Percentiles rank a stretch among this genome's conserved stretches.
Conservation (phyloP, 2,797 vertebrate species). For the Sebastes minor region DNA sequence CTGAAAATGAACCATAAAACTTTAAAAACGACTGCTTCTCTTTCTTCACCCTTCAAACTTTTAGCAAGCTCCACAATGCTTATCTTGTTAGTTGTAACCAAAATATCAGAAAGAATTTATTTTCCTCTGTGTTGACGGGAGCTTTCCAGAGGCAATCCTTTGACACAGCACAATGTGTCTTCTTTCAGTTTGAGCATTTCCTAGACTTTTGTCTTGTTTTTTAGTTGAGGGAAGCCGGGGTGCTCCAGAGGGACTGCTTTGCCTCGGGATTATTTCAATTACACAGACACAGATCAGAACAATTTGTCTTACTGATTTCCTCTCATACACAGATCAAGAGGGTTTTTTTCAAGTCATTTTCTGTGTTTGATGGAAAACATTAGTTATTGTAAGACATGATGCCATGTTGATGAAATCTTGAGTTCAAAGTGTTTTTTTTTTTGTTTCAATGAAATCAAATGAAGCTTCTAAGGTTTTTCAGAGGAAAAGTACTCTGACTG, state of each 20-base stretch:
- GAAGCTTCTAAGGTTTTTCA: not conserved
- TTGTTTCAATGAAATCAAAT: not conserved
- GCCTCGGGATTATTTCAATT: not conserved
- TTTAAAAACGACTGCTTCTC: not conserved
- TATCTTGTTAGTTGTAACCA: not conserved
- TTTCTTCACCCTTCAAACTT: not conserved
- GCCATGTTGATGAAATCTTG: constrained; percentile 5
- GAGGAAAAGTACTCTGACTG: not conserved
- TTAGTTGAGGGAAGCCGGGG: constrained; percentile 1
- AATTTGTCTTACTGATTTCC: constrained; percentile 15
- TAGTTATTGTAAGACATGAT: not conserved
- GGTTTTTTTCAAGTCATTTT: not conserved
- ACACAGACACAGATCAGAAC: not conserved
- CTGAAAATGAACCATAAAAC: not conserved
- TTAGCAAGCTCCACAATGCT: not conserved
- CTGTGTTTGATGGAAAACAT: constrained; percentile 3
- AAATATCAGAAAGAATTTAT: not conserved
- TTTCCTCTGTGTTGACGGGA: not conserved
- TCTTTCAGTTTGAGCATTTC: constrained; percentile 21
- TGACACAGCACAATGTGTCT: not conserved
- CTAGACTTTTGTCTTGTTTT: constrained; percentile 27
- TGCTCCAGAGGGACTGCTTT: constrained; percentile 11
- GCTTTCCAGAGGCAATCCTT: not conserved
- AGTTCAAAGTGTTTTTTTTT: not conserved
- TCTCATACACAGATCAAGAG: constrained; percentile 8